A percentile compares a stretch with the other conserved stretches of the same genome.
Evolutionary conservation across 2,888 invertebrate species (phyloP).

Genomic region (Lycia hirtaria): DNA sequence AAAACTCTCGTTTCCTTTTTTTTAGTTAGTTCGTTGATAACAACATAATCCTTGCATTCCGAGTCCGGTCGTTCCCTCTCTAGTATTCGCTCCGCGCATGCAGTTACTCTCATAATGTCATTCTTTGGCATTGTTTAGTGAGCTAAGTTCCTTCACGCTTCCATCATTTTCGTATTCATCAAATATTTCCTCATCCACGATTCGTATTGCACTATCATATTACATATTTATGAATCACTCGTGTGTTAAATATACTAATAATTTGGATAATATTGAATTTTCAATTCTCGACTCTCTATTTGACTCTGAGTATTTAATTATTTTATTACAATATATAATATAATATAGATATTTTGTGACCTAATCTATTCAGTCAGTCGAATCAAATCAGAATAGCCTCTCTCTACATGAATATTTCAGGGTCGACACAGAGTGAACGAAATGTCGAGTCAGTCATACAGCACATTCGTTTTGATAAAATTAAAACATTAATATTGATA

Average conservation of each 20-base stretch:
- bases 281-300: constrained; percentile 44
- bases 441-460: constrained; percentile 42
- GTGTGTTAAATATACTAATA: constrained; percentile 25
- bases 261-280: constrained; percentile 37
- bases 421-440: constrained; percentile 49
- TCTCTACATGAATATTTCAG: constrained; percentile 68
- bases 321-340: constrained; percentile 63
- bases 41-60: constrained; percentile 64
- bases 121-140: constrained; percentile 85
- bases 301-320: constrained; percentile 69
- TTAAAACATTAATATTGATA: constrained; percentile 37
- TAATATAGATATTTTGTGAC: constrained; percentile 63
- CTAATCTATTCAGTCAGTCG: constrained; percentile 84
- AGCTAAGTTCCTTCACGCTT: constrained; percentile 71
- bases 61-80: constrained; percentile 61
- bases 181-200: constrained; percentile 52
- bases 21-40: constrained; percentile 54
- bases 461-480: constrained; percentile 38
- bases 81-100: constrained; percentile 61
- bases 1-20: constrained; percentile 50
- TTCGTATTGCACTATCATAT: constrained; percentile 71
- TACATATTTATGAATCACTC: constrained; percentile 43
- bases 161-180: constrained; percentile 50
- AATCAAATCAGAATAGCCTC: constrained; percentile 83
- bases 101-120: constrained; percentile 62